phyloP scores from a whole-genome alignment of 2,113 vertebrate genomes.

The Pomatostomus ruficeps region DNA sequence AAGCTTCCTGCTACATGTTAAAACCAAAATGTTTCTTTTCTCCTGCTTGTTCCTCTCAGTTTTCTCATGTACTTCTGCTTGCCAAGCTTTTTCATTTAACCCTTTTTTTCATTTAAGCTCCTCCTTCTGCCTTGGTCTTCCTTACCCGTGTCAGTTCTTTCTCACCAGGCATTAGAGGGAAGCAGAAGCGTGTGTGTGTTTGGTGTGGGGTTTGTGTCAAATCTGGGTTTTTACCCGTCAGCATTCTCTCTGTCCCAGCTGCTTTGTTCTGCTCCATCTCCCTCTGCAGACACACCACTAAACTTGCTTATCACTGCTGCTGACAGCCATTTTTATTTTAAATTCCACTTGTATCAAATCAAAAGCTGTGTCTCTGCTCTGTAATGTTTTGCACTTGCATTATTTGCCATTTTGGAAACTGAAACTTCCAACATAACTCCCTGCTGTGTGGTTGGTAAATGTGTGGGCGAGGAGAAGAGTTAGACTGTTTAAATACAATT shows the following conservation, averaged over 20 bases:
- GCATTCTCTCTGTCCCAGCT: background rate
- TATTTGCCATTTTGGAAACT: background rate
- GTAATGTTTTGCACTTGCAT: background rate
- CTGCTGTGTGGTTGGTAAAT: background rate
- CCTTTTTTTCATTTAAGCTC: background rate
- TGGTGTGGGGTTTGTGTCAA: background rate
- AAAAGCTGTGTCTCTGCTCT: background rate
- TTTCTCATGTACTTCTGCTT: background rate
- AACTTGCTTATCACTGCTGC: background rate
- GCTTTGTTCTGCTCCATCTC: background rate
- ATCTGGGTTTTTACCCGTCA: background rate
- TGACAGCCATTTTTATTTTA: background rate
- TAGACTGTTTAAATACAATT: background rate
- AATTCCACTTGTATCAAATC: background rate
- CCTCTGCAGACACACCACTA: background rate
- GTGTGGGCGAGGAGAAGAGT: background rate
- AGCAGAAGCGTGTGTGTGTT: background rate
- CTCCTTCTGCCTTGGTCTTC: background rate
- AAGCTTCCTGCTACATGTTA: background rate
- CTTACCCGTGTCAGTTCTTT: background rate
- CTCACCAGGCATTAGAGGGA: background rate
- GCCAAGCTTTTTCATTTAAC: background rate
- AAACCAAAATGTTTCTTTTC: background rate
- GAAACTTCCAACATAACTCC: background rate
- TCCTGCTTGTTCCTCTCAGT: background rate